phyloP scores from a whole-genome alignment of 92 coral and sea anemone species.

The Plumapathes pennacea region DNA sequence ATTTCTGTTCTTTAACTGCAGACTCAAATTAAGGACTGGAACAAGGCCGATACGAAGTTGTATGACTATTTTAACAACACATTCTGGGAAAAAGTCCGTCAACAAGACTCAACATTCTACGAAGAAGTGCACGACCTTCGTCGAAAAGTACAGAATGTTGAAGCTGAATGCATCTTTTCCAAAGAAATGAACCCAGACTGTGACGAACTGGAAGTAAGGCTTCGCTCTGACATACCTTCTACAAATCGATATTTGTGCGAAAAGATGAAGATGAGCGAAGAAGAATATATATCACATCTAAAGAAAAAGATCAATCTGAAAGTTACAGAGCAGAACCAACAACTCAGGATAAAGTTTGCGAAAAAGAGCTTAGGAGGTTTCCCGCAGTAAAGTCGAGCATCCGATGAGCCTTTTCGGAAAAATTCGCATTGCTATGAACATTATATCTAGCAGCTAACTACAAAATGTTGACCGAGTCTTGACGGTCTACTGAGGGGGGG shows the following conservation, averaged over 20 bases:
- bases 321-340: slow-evolving; percentile 18
- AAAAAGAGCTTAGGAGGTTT: too few species aligned
- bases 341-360: slow-evolving; percentile 14
- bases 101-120: slow-evolving; percentile 59
- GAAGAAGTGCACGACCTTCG: slow-evolving; percentile 67
- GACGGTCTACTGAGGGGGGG: too few species aligned
- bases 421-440: too few species aligned
- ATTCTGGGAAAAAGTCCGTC: slow-evolving; percentile 68
- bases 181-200: slow-evolving; percentile 46
- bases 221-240: slow-evolving; percentile 11
- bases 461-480: too few species aligned
- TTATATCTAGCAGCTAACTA: too few species aligned
- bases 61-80: slow-evolving; percentile 81
- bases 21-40: slow-evolving; percentile 64
- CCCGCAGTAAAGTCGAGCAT: too few species aligned
- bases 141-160: slow-evolving; percentile 28
- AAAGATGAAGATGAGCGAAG: slow-evolving; percentile 71
- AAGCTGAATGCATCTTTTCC: slow-evolving; percentile 49
- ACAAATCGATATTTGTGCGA: slow-evolving; percentile 66
- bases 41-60: slow-evolving; percentile 62
- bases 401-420: too few species aligned
- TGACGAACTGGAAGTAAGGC: slow-evolving; percentile 45
- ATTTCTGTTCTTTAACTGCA: slow-evolving; percentile 6
- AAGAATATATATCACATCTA: slow-evolving; percentile 64
- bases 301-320: slow-evolving; percentile 55